Evolutionary conservation across 2,888 invertebrate genomes (phyloP), one percentile per base, ranked within the genome.

Genomic region (Cosmopolites sordidus): DNA sequence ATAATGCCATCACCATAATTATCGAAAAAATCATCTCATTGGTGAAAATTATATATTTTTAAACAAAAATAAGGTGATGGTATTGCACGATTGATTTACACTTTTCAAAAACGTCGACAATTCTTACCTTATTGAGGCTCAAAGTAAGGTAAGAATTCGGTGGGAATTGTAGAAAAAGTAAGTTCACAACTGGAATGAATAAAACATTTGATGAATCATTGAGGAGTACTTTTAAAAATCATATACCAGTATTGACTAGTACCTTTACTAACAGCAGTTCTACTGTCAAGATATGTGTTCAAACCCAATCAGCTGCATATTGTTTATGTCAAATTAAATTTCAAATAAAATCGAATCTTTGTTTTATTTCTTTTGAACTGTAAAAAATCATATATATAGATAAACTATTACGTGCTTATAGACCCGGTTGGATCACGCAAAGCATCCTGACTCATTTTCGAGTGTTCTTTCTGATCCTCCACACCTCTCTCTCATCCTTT

Each of bases 251-350:
- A 70, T 70, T 66, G 65, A 69, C 64, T 72, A 73, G 72, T 71
- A 72, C 70, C 71, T 73, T 71, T 69, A 70, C 65, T 68, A 12
- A 33, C 33, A 68, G 69, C 71, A 72, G 71, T 71, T 70, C 70
- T 69, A 73, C 72, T 72, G 72, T 73, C 69, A 64, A 69, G 71
- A 73, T 73, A 74, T 74, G 74, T 75, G 74, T 75, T 73, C 73
- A 74, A 68, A 73, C 71, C 73, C 73, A 74, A 73, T 74, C 74
- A 73, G 71, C 71, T 73, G 72, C 68, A 69, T 72, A 72, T 69
- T 71, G 70, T 72, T 22, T 71, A 73, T 72, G 72, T 72, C 69
- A 70, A 71, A 72, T 70, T 67, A 71, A 73, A 71, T 55, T 57
- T 57, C 42, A 47, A 44, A 44, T 41, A 45, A 54, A 49, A 54